A percentile compares a stretch with the other conserved stretches of the same genome.
Evolutionary conservation across 1,140 invertebrate genomes (phyloP).

Genomic region (Rhysida immarginata): DNA sequence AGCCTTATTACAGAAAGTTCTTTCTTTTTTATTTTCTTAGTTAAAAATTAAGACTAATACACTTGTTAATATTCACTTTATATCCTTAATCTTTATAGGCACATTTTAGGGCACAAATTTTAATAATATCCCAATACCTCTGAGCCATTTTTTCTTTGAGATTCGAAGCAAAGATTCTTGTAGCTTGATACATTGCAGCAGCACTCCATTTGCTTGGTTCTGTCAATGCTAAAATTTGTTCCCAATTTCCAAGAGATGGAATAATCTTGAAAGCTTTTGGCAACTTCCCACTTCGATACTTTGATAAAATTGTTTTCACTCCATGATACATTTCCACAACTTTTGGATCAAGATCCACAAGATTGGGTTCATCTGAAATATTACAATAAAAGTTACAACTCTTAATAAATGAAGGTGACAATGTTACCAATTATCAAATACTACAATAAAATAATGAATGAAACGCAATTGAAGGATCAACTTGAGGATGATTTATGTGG

Average conservation of each 20-base stretch:
- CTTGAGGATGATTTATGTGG: too few species aligned
- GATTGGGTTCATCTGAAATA: not conserved
- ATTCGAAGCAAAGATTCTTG: slow-evolving; percentile 90
- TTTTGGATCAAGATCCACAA: slow-evolving; percentile 61
- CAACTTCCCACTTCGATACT: slow-evolving; percentile 87
- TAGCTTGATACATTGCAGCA: slow-evolving; percentile 90
- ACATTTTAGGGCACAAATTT: too few species aligned
- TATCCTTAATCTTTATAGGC: too few species aligned
- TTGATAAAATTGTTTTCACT: slow-evolving; percentile 65
- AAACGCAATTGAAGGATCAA: too few species aligned
- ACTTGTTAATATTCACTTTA: too few species aligned
- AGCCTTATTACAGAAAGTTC: too few species aligned
- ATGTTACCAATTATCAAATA: too few species aligned
- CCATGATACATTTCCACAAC: slow-evolving; percentile 70
- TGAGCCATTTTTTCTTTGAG: slow-evolving; percentile 93
- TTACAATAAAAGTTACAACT: not conserved
- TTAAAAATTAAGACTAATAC: too few species aligned
- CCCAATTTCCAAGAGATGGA: slow-evolving; percentile 86
- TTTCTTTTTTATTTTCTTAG: too few species aligned
- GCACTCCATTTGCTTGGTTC: slow-evolving; percentile 50
- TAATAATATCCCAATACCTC: too few species aligned
- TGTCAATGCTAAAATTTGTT: slow-evolving; percentile 80
- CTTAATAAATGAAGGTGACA: not conserved
- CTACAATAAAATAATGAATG: too few species aligned
- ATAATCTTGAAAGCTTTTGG: slow-evolving; percentile 98